Evolutionary conservation across 2,113 vertebrate species (phyloP).

Genomic region (Phylloscopus whistleri): DNA sequence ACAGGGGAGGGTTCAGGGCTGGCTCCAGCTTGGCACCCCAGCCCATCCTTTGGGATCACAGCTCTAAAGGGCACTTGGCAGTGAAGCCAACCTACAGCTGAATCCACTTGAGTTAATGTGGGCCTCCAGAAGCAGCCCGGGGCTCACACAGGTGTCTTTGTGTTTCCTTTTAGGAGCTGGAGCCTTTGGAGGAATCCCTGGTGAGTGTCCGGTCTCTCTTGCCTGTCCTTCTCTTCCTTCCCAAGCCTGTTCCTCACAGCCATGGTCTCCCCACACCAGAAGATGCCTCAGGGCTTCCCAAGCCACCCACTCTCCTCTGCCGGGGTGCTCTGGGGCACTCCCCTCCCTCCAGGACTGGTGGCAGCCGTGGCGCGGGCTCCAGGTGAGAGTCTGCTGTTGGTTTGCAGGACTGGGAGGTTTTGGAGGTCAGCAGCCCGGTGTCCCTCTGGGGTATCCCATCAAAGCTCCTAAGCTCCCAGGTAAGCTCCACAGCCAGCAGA

Average conservation of each 20-base stretch:
- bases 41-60: background rate
- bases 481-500: slow-evolving; percentile 49
- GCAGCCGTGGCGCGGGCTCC: background rate
- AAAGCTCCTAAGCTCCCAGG: slow-evolving; percentile 92
- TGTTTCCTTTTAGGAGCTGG: slow-evolving; percentile 58
- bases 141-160: background rate
- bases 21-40: background rate
- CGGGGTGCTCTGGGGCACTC: background rate
- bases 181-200: slow-evolving; percentile 76
- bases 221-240: slow-evolving; percentile 5
- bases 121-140: background rate
- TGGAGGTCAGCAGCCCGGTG: slow-evolving; percentile 86
- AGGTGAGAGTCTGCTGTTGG: slow-evolving; percentile 50
- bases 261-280: background rate
- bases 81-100: accelerated
- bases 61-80: background rate
- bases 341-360: background rate
- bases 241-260: background rate
- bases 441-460: slow-evolving; percentile 95
- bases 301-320: background rate
- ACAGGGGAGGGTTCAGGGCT: background rate
- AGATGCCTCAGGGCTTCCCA: slow-evolving; percentile 3
- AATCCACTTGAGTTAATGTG: background rate
- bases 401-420: slow-evolving; percentile 79
- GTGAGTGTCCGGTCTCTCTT: slow-evolving; percentile 25